A percentile compares a stretch with the other conserved stretches of the same genome.
Conservation (phyloP, 2,113 vertebrate species). For the Triplophysa tibetana region DNA sequence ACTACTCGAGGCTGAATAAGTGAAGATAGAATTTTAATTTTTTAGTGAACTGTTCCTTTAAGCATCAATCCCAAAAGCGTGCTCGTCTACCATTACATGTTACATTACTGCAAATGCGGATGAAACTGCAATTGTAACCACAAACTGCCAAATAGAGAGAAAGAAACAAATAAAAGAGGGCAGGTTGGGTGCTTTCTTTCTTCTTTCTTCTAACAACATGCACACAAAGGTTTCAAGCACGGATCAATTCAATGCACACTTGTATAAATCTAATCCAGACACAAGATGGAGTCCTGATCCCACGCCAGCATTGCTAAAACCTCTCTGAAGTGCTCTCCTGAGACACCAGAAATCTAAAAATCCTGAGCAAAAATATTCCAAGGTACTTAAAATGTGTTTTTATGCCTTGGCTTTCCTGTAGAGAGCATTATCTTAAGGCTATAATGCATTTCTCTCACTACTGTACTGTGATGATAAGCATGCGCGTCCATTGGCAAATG, state of each 20-base stretch:
- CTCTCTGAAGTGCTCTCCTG: constrained; percentile 15
- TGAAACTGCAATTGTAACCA: neutral
- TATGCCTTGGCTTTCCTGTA: neutral
- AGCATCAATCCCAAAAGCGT: constrained; percentile 10
- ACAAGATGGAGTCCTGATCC: constrained; percentile 5
- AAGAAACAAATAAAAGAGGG: constrained; percentile 13
- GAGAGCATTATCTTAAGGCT: constrained; percentile 38
- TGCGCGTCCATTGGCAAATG: constrained; percentile 11
- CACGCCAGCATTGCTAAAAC: constrained; percentile 37
- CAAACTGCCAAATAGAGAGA: neutral
- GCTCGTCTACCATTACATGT: neutral
- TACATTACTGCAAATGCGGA: neutral
- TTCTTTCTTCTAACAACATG: neutral
- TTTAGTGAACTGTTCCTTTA: too few relatives aligned
- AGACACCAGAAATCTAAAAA: constrained; percentile 9
- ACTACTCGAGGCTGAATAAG: too few relatives aligned
- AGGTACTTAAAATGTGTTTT: constrained; percentile 14
- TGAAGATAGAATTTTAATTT: too few relatives aligned
- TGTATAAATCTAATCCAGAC: constrained; percentile 11
- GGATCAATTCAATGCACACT: constrained; percentile 11
- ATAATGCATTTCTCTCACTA: constrained; percentile 24
- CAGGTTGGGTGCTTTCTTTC: neutral
- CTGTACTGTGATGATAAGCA: constrained; percentile 42
- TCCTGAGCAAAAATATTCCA: neutral
- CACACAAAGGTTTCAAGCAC: constrained; percentile 9